Percentiles rank a stretch among this genome's conserved stretches.
Conservation (phyloP, 2,888 invertebrate species). For the Fabriciana adippe region DNA sequence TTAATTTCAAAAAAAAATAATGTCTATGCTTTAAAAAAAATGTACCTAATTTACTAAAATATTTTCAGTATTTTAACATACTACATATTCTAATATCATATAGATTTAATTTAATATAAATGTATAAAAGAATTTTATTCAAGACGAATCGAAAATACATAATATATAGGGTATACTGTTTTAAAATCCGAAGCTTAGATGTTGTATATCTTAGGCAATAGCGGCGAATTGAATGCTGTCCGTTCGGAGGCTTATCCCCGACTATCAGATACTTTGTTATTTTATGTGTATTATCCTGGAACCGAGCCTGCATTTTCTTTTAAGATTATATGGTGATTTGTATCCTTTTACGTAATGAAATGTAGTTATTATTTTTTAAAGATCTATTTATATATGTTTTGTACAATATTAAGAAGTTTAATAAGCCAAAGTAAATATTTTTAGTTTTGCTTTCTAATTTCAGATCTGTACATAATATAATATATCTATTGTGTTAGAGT, state of each 20-base stretch:
- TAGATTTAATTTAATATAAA: background rate
- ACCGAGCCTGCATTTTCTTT: slow-evolving; percentile 25
- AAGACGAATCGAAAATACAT: background rate
- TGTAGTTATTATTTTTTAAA: background rate
- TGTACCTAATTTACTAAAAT: too few relatives aligned
- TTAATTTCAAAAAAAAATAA: too few relatives aligned
- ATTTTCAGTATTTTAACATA: background rate
- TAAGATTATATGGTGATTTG: slow-evolving; percentile 12
- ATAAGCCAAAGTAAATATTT: too few relatives aligned
- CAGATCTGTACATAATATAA: too few relatives aligned
- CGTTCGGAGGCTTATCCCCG: slow-evolving; percentile 66
- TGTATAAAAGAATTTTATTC: background rate
- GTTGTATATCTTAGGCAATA: slow-evolving; percentile 63
- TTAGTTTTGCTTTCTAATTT: too few relatives aligned
- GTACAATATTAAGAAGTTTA: background rate
- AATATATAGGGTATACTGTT: slow-evolving; percentile 29
- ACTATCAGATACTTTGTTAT: slow-evolving; percentile 61
- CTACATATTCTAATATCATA: background rate
- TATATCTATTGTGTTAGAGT: too few relatives aligned
- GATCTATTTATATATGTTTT: background rate
- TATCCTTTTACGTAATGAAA: slow-evolving; percentile 16
- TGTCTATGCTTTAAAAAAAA: too few relatives aligned
- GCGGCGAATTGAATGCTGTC: slow-evolving; percentile 69
- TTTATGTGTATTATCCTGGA: slow-evolving; percentile 32
- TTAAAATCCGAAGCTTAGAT: slow-evolving; percentile 57